Evolutionary conservation across 2,797 vertebrate species (phyloP).

Genomic region (Pantherophis vulpinus): DNA sequence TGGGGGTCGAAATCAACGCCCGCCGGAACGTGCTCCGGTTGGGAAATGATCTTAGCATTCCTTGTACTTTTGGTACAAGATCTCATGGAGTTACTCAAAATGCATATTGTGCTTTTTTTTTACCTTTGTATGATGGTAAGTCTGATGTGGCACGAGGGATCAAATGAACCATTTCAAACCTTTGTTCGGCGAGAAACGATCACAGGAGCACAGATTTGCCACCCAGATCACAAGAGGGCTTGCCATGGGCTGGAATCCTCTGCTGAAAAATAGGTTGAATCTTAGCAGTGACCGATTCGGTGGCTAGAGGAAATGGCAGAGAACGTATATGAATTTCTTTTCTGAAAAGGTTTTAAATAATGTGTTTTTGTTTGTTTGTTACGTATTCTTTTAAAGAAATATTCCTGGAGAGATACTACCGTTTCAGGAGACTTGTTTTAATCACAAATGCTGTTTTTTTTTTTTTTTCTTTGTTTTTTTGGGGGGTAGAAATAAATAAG

Average conservation of each 20-base stretch:
- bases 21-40: background rate
- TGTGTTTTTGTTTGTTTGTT: background rate
- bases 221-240: background rate
- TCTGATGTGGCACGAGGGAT: slow-evolving; percentile 16
- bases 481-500: slow-evolving; percentile 37
- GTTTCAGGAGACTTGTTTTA: slow-evolving; percentile 54
- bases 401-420: slow-evolving; percentile 19
- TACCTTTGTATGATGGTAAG: background rate
- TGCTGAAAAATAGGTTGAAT: slow-evolving; percentile 9
- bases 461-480: background rate
- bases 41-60: slow-evolving; percentile 16
- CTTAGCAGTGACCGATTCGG: slow-evolving; percentile 6
- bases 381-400: slow-evolving; percentile 12
- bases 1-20: background rate
- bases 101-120: slow-evolving; percentile 45
- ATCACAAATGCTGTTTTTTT: slow-evolving; percentile 15
- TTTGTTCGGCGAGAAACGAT: background rate
- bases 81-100: slow-evolving; percentile 33
- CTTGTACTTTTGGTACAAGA: slow-evolving; percentile 52
- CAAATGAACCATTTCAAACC: slow-evolving; percentile 1
- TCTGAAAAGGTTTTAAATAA: slow-evolving; percentile 14
- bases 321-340: background rate
- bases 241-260: background rate
- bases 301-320: background rate
- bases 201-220: background rate